A percentile compares a stretch with the other conserved stretches of the same genome.
Conservation (phyloP, 1,140 invertebrate species). For the Tachypleus tridentatus region DNA sequence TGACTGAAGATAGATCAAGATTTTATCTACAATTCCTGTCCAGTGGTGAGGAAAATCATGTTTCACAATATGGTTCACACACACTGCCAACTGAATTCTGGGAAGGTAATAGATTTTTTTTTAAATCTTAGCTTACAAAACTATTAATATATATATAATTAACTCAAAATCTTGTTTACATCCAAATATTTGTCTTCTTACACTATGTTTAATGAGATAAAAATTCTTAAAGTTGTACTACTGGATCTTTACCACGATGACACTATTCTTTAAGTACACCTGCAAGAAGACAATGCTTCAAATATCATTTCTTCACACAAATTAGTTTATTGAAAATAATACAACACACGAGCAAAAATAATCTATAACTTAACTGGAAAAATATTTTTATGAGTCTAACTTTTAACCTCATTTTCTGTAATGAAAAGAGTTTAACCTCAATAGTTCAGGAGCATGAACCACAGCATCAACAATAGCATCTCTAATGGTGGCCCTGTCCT, state of each 20-base stretch:
- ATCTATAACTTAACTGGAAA: neutral
- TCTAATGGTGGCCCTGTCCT: constrained; percentile 84
- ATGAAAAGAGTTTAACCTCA: constrained; percentile 44
- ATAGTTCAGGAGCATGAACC: constrained; percentile 76
- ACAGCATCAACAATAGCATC: constrained; percentile 90
- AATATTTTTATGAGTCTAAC: too few relatives aligned
- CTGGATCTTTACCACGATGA: neutral
- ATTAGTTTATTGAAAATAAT: neutral
- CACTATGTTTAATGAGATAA: neutral
- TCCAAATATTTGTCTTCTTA: neutral
- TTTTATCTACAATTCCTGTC: constrained; percentile 93
- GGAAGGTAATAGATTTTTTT: constrained; percentile 25
- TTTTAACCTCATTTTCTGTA: too few relatives aligned
- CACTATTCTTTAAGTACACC: neutral
- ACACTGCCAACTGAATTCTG: constrained; percentile 79
- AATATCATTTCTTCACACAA: neutral
- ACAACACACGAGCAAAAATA: constrained; percentile 3
- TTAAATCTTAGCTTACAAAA: neutral
- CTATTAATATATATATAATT: too few relatives aligned
- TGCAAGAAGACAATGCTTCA: neutral
- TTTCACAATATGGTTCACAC: constrained; percentile 84
- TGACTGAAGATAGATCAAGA: constrained; percentile 65
- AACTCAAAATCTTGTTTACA: too few relatives aligned
- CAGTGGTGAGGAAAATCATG: constrained; percentile 91
- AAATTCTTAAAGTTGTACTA: constrained; percentile 1